phyloP scores from a whole-genome alignment of 2,797 vertebrate species.

The Nothura maculosa region DNA sequence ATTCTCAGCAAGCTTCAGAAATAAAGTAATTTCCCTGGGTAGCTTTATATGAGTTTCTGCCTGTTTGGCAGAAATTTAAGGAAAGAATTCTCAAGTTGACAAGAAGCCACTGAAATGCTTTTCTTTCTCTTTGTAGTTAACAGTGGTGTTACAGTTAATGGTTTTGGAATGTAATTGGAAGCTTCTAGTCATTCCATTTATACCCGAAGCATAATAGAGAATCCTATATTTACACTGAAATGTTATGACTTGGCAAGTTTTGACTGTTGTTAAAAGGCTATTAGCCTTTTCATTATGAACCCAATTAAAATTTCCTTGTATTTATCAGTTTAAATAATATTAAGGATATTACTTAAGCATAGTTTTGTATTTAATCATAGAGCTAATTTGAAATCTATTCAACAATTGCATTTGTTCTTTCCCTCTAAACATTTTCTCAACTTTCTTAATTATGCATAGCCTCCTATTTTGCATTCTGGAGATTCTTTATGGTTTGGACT shows the following conservation, averaged over 20 bases:
- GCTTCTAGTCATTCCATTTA: conserved; percentile 53
- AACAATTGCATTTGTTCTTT: neutral
- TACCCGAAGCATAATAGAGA: conserved; percentile 48
- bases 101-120: neutral
- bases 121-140: conserved; percentile 19
- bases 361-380: neutral
- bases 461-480: conserved; percentile 1
- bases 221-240: conserved; percentile 62
- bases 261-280: conserved; percentile 32
- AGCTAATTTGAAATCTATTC: neutral
- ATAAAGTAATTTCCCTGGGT: neutral
- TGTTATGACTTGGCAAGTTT: conserved; percentile 22
- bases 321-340: conserved; percentile 44
- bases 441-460: neutral
- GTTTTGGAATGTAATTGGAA: conserved; percentile 28
- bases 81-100: neutral
- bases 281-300: conserved; percentile 58
- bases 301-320: conserved; percentile 57
- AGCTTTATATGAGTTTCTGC: neutral
- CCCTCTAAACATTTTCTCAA: neutral
- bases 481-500: neutral
- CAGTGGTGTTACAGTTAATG: conserved; percentile 33
- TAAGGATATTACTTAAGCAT: conserved; percentile 10
- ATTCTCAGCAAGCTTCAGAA: neutral
- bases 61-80: neutral